These are phyloP conservation scores for Patiria pectinifera DNA, from an alignment of 53 echinoderm and acorn worm genomes.

Conservation along the genomic window DNA sequence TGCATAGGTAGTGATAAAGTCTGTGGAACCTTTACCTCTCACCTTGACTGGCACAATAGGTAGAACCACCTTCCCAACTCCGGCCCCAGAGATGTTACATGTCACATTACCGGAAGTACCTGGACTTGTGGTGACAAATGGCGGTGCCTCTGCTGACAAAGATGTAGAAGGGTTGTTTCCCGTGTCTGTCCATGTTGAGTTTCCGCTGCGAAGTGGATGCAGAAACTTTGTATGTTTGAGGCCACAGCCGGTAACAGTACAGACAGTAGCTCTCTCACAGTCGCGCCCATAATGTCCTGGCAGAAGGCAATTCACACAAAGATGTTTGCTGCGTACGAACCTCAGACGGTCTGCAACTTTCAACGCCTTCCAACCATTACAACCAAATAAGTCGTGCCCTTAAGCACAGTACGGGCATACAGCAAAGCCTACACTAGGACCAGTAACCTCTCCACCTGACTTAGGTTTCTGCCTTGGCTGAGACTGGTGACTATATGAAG, in stretches of 20 bases:
- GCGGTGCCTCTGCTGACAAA: constrained; percentile 1
- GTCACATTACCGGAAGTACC: not conserved
- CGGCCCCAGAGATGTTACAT: constrained; percentile 56
- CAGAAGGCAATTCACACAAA: constrained; percentile 73
- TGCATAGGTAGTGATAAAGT: constrained; percentile 27
- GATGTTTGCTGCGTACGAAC: constrained; percentile 45
- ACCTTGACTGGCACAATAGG: constrained; percentile 45
- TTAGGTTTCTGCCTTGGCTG: not conserved
- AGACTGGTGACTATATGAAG: not conserved
- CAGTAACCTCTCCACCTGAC: not conserved
- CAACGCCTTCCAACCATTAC: constrained; percentile 60
- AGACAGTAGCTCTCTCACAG: constrained; percentile 44
- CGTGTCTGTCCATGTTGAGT: not conserved
- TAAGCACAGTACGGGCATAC: not conserved
- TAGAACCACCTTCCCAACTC: constrained; percentile 46
- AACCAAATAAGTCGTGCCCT: constrained; percentile 45
- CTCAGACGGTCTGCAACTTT: constrained; percentile 23
- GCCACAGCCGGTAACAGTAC: constrained; percentile 65
- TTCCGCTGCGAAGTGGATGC: constrained; percentile 37
- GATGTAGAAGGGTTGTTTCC: not conserved
- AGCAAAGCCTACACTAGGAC: not conserved
- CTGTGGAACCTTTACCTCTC: constrained; percentile 14
- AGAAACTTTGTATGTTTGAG: constrained; percentile 72
- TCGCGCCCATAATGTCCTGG: constrained; percentile 50
- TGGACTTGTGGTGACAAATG: not conserved